These are phyloP conservation scores for Temnothorax curvispinosus DNA, from an alignment of 1,140 invertebrate species.

Conservation along the genomic window DNA sequence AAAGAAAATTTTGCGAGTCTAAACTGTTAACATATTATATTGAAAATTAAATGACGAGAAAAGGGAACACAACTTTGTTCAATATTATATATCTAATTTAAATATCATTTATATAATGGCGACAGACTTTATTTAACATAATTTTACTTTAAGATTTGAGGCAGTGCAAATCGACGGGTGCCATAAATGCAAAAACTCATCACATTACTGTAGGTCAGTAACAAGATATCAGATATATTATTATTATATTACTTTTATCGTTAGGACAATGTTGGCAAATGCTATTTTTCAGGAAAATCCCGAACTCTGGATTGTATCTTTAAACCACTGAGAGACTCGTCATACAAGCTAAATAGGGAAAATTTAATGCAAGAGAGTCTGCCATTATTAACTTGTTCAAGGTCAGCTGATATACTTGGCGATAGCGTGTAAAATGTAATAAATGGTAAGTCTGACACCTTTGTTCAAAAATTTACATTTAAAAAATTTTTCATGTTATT, in stretches of 20 bases:
- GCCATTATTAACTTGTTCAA: conserved; percentile 36
- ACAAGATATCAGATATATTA: not conserved
- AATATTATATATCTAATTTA: not conserved
- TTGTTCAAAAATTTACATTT: not conserved
- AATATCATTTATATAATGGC: not conserved
- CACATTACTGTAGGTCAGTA: conserved; percentile 69
- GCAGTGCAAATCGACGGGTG: conserved; percentile 78
- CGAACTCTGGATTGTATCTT: conserved; percentile 38
- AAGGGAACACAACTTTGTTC: not conserved
- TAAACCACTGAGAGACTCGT: conserved; percentile 24
- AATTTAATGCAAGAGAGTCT: conserved; percentile 16
- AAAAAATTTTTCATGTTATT: not conserved
- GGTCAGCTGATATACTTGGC: not conserved
- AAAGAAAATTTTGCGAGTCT: not conserved
- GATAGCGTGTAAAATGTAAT: not conserved
- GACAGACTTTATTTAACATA: conserved; percentile 33
- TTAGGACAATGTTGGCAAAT: not conserved
- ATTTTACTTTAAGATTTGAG: conserved; percentile 76
- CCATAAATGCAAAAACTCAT: conserved; percentile 73
- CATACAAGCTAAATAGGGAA: conserved; percentile 11
- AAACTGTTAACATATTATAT: not conserved
- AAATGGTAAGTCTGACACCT: not conserved
- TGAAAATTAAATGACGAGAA: not conserved
- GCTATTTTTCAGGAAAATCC: conserved; percentile 11
- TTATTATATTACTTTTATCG: conserved; percentile 12